phyloP scores from a whole-genome alignment of 2,888 invertebrate species.

The Tinea pellionella region DNA sequence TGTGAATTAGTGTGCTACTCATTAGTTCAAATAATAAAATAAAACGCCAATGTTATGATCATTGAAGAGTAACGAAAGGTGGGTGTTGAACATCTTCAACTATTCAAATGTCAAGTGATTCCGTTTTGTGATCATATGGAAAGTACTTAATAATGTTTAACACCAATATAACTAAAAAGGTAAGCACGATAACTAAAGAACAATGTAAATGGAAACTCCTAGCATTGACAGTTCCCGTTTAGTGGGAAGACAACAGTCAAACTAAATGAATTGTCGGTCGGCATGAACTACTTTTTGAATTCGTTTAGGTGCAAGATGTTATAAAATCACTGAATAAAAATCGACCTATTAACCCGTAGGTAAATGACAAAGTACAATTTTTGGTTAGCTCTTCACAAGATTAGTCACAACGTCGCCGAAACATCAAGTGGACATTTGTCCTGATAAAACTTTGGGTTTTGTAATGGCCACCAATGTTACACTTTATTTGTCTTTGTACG shows the following conservation, averaged over 20 bases:
- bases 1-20: not conserved
- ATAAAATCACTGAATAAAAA: conserved; percentile 1
- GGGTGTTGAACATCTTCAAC: conserved; percentile 40
- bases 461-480: conserved; percentile 70
- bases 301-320: conserved; percentile 15
- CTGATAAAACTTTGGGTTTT: conserved; percentile 68
- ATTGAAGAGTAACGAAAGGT: conserved; percentile 64
- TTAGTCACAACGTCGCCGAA: conserved; percentile 70
- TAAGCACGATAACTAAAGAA: conserved; percentile 21
- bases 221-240: conserved; percentile 58
- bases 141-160: not conserved
- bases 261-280: conserved; percentile 41
- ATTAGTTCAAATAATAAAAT: not conserved
- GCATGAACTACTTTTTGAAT: conserved; percentile 29
- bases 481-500: conserved; percentile 53
- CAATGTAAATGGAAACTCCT: conserved; percentile 46
- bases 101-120: conserved; percentile 15
- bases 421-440: conserved; percentile 69
- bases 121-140: not conserved
- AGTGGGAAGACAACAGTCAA: conserved; percentile 51
- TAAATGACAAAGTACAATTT: conserved; percentile 43
- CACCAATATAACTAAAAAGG: not conserved
- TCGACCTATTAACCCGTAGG: conserved; percentile 22
- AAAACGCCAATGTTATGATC: conserved; percentile 57
- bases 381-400: conserved; percentile 42